These are phyloP conservation scores for Drosophila pseudoobscura DNA, from an alignment of 1,140 invertebrate species.

Conservation along the genomic window DNA sequence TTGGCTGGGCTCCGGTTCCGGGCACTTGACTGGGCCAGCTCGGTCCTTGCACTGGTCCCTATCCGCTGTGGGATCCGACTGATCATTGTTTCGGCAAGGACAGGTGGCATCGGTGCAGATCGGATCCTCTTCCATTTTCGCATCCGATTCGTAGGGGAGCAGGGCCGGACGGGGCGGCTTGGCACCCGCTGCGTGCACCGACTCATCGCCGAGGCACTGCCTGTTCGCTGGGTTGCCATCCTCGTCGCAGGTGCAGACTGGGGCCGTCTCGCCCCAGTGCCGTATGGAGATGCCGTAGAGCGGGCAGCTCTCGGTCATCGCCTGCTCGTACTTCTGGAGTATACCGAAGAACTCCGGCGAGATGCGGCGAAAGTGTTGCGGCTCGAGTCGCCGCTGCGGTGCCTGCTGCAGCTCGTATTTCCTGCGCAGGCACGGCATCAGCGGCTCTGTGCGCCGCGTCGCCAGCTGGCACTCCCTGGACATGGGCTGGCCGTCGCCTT, in stretches of 20 bases:
- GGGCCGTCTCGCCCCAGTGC: conserved; percentile 3
- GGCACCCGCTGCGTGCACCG: background rate
- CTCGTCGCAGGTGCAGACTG: conserved; percentile 24
- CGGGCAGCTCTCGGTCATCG: conserved; percentile 50
- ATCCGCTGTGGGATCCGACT: too few relatives aligned
- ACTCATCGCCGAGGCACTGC: conserved; percentile 36
- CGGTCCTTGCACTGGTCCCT: too few relatives aligned
- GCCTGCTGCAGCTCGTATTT: conserved; percentile 38
- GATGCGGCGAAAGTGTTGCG: conserved; percentile 55
- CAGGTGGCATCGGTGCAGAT: background rate
- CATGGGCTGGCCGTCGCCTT: conserved; percentile 58
- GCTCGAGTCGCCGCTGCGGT: conserved; percentile 48
- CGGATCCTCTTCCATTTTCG: background rate
- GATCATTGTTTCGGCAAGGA: too few relatives aligned
- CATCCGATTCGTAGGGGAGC: too few relatives aligned
- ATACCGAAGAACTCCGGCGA: conserved; percentile 67
- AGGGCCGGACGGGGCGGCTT: background rate
- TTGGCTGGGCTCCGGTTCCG: too few relatives aligned
- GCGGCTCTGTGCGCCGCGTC: conserved; percentile 21
- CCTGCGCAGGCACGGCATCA: conserved; percentile 24
- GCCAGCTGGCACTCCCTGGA: conserved; percentile 20
- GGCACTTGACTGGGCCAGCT: too few relatives aligned
- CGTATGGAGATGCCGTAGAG: conserved; percentile 55
- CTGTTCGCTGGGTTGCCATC: background rate
- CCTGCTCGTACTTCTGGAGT: conserved; percentile 60